These are phyloP conservation scores for Gnathonemus longibarbis DNA, from an alignment of 2,113 vertebrate genomes.

Conservation along the genomic window DNA sequence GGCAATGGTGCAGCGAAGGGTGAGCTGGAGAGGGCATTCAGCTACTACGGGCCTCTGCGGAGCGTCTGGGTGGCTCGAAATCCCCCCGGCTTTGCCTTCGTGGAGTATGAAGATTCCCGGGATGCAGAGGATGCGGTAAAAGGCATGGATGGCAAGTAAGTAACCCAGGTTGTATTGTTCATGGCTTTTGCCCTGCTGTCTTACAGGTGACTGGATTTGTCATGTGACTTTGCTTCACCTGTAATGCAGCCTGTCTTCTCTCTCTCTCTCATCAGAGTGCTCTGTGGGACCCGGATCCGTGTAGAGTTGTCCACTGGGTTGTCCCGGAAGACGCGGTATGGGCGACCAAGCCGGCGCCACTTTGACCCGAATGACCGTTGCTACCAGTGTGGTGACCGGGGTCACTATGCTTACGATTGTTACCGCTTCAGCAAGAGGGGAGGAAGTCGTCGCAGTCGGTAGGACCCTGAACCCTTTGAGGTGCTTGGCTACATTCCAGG, in stretches of 20 bases:
- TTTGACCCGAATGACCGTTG: slow-evolving; percentile 70
- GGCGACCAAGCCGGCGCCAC: slow-evolving; percentile 66
- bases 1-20: slow-evolving; percentile 63
- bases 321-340: slow-evolving; percentile 63
- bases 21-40: slow-evolving; percentile 67
- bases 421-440: slow-evolving; percentile 67
- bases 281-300: slow-evolving; percentile 67
- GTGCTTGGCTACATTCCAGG: neutral
- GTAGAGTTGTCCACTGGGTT: slow-evolving; percentile 69
- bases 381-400: slow-evolving; percentile 69
- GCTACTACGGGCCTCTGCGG: slow-evolving; percentile 68
- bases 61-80: slow-evolving; percentile 71
- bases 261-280: slow-evolving; percentile 41
- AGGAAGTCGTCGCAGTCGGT: slow-evolving; percentile 63
- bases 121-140: slow-evolving; percentile 71
- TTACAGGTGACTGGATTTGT: neutral
- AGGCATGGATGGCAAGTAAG: slow-evolving; percentile 74
- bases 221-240: neutral
- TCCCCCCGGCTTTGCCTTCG: slow-evolving; percentile 69
- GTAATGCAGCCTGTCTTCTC: neutral
- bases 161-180: slow-evolving; percentile 17
- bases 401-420: slow-evolving; percentile 73
- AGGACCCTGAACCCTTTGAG: neutral
- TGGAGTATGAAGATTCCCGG: slow-evolving; percentile 69
- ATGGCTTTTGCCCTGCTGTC: neutral